Base-by-base conservation (phyloP, 1,140 invertebrate species). In the Papilio polytes region DNA sequence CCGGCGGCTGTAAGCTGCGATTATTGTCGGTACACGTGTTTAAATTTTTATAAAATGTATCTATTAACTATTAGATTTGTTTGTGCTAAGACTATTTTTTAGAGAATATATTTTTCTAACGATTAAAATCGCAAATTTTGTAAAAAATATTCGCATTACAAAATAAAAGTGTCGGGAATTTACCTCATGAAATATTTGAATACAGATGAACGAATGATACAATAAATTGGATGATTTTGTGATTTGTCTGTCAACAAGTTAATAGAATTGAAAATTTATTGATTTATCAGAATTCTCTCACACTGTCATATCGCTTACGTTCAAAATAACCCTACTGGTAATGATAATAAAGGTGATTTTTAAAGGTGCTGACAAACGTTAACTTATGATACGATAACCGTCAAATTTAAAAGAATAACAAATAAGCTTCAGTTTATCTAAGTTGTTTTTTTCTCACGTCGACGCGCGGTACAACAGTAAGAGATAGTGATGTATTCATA, bases 401-500 rank as follows among this genome's bases (percentile, higher is more conserved):
- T 78, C 56, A 66, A 78, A 63, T 59, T 78, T 78, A 63, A 66
- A 78, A 59, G 74, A 66, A 78, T 44, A 78, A 56, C 56, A 66
- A 78, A 59, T 46, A 63, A 63, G 18, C 56, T 22, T 13, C 59
- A 46, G 77, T 59, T 78, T 66, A 78, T 78, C 56, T 66, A 78
- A 74, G 80, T 66, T 80, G 70, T 46, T 73, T 51, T 48, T 56
- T 83, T 78, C 80, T 80, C 80, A 80, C 66, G 74, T 83, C 80
- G 41, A 77, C 78, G 70, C 53, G 63, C 46, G 74, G 74, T 72
- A 83, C 66, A 86, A 82, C 70, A 80, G 46, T 78, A 78, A 74
- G 83, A 81, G 82, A 80, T 80, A 78, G 78, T 85, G 85, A 89
- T 85, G 85, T 87, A 85, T 86, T 87, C 86, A 90, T 87, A 87